Percentiles rank a stretch among this genome's conserved stretches.
Evolutionary conservation across 2,113 vertebrate species (phyloP).

Genomic region (Sitta europaea): DNA sequence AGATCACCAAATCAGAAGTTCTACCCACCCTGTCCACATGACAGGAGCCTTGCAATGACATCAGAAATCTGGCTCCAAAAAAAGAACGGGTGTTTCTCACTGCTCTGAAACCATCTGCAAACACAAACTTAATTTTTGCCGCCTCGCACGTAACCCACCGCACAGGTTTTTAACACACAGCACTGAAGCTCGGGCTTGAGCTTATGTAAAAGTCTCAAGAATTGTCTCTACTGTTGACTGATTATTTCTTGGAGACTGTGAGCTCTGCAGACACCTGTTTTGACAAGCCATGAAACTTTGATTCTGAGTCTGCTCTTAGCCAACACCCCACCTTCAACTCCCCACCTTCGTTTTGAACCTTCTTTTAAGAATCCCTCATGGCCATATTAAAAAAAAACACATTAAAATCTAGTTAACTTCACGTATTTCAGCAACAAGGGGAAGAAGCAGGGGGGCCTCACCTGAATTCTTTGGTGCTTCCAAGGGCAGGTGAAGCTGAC

Average conservation of each 20-base stretch:
- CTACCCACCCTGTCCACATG: background rate
- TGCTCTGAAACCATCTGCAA: background rate
- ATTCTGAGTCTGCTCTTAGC: background rate
- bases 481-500: constrained; percentile 82
- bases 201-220: background rate
- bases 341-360: background rate
- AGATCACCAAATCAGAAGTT: background rate
- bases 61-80: background rate
- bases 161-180: background rate
- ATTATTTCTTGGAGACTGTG: background rate
- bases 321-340: background rate
- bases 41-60: background rate
- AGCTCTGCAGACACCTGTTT: background rate
- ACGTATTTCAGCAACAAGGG: accelerated
- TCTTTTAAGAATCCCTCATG: background rate
- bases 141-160: background rate
- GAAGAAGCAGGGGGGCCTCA: constrained; percentile 5
- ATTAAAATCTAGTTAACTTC: background rate
- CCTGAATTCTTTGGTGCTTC: constrained; percentile 86
- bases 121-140: background rate
- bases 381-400: background rate
- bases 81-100: background rate
- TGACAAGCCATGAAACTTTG: background rate
- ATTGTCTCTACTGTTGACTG: background rate
- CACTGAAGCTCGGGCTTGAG: background rate